Evolutionary conservation across 2,113 vertebrate species (phyloP).

Genomic region (Pyrgilauda ruficollis): DNA sequence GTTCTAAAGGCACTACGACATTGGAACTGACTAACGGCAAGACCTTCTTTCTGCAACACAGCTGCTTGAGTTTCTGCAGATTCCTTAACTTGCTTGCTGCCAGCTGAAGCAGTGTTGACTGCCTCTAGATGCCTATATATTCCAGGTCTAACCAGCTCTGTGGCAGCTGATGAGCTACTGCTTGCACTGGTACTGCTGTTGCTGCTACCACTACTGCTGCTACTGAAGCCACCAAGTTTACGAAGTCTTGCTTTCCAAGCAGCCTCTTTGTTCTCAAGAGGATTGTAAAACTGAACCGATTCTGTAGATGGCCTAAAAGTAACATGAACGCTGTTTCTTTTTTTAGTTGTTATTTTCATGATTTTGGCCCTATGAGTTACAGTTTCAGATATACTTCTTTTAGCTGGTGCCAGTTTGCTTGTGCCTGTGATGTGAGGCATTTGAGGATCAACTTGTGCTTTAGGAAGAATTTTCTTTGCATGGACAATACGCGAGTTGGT

Average conservation of each 20-base stretch:
- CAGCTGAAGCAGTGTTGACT: slow-evolving; percentile 53
- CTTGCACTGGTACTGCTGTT: slow-evolving; percentile 66
- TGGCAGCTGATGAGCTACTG: slow-evolving; percentile 71
- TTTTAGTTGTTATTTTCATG: slow-evolving; percentile 81
- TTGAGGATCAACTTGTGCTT: slow-evolving; percentile 71
- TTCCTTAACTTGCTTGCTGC: slow-evolving; percentile 72
- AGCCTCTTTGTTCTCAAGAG: slow-evolving; percentile 93
- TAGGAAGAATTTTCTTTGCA: slow-evolving; percentile 77
- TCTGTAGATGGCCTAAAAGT: slow-evolving; percentile 96
- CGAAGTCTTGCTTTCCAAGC: slow-evolving; percentile 94
- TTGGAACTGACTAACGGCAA: slow-evolving; percentile 71
- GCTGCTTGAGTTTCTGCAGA: slow-evolving; percentile 66
- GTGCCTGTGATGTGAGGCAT: slow-evolving; percentile 65
- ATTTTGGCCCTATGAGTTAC: slow-evolving; percentile 81
- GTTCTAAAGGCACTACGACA: slow-evolving; percentile 80
- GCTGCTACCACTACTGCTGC: slow-evolving; percentile 67
- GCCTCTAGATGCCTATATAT: slow-evolving; percentile 77
- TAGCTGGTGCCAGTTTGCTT: slow-evolving; percentile 78
- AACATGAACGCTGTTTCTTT: slow-evolving; percentile 88
- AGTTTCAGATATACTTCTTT: slow-evolving; percentile 80
- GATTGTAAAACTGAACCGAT: slow-evolving; percentile 95
- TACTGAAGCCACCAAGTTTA: slow-evolving; percentile 90
- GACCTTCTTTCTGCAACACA: slow-evolving; percentile 69
- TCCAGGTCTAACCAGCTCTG: slow-evolving; percentile 76
- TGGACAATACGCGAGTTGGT: slow-evolving; percentile 61